phyloP scores from a whole-genome alignment of 2,113 vertebrate species.

The Alethe diademata region DNA sequence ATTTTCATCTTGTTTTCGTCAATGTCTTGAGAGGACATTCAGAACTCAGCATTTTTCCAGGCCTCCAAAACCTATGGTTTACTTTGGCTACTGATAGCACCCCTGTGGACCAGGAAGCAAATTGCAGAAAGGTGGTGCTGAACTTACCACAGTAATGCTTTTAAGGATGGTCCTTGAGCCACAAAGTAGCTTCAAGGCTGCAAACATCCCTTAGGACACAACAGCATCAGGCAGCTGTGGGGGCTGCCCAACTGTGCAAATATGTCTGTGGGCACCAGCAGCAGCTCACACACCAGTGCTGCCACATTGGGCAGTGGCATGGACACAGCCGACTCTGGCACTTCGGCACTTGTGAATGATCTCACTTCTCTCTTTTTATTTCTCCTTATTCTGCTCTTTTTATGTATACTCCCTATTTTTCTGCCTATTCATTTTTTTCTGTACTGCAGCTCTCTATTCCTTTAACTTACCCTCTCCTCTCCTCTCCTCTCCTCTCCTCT shows the following conservation, averaged over 20 bases:
- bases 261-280: rapidly evolving
- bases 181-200: not conserved
- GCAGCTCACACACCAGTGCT: not conserved
- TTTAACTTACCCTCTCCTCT: not conserved
- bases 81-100: not conserved
- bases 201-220: rapidly evolving
- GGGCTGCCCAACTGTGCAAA: not conserved
- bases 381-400: not conserved
- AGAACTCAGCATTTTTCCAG: not conserved
- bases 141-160: not conserved
- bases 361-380: not conserved
- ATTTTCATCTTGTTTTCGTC: not conserved
- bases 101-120: not conserved
- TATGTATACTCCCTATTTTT: not conserved
- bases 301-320: not conserved
- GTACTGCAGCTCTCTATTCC: not conserved
- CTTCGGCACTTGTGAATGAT: not conserved
- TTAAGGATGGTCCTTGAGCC: not conserved
- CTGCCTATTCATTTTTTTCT: not conserved
- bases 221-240: not conserved
- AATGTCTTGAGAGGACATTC: not conserved
- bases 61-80: not conserved
- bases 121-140: not conserved
- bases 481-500: too few relatives aligned
- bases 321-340: rapidly evolving